Evolutionary conservation across 1,140 invertebrate genomes (phyloP).

Genomic region (Andrena cerasifolii): DNA sequence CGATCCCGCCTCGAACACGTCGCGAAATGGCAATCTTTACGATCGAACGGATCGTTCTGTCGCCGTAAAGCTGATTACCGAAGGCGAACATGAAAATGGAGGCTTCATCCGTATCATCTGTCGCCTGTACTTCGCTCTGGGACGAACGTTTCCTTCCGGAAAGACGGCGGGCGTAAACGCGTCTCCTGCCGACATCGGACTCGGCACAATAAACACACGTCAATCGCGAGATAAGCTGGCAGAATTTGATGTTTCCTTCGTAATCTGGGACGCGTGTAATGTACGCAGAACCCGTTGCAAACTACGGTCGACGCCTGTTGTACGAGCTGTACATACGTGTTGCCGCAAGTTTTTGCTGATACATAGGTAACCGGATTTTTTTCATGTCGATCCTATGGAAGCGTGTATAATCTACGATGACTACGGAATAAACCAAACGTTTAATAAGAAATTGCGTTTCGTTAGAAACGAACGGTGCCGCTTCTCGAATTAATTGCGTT

Average conservation of each 20-base stretch:
- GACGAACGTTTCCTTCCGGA: slow-evolving; percentile 37
- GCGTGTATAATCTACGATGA: slow-evolving; percentile 1
- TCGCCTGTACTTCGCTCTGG: slow-evolving; percentile 30
- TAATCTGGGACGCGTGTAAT: slow-evolving; percentile 56
- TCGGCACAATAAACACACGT: slow-evolving; percentile 9
- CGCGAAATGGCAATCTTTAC: background rate
- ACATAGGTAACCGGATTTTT: slow-evolving; percentile 71
- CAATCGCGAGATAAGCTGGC: slow-evolving; percentile 41
- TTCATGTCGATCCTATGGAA: slow-evolving; percentile 54
- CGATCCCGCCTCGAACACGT: background rate
- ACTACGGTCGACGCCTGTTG: slow-evolving; percentile 57
- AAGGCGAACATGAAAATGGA: slow-evolving; percentile 48
- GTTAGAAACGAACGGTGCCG: background rate
- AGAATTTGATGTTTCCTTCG: slow-evolving; percentile 63
- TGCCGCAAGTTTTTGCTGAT: slow-evolving; percentile 54
- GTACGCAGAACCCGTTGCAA: slow-evolving; percentile 50
- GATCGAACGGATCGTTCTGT: slow-evolving; percentile 62
- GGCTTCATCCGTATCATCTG: slow-evolving; percentile 19
- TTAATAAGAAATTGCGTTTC: slow-evolving; percentile 34
- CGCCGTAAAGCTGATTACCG: slow-evolving; percentile 67
- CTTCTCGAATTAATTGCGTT: background rate
- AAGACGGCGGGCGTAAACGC: slow-evolving; percentile 7
- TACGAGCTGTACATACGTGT: slow-evolving; percentile 59
- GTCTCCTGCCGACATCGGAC: background rate
- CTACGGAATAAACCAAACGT: background rate